A percentile compares a stretch with the other conserved stretches of the same genome.
Conservation (phyloP, 2,113 vertebrate genomes). For the Mixornis gularis region DNA sequence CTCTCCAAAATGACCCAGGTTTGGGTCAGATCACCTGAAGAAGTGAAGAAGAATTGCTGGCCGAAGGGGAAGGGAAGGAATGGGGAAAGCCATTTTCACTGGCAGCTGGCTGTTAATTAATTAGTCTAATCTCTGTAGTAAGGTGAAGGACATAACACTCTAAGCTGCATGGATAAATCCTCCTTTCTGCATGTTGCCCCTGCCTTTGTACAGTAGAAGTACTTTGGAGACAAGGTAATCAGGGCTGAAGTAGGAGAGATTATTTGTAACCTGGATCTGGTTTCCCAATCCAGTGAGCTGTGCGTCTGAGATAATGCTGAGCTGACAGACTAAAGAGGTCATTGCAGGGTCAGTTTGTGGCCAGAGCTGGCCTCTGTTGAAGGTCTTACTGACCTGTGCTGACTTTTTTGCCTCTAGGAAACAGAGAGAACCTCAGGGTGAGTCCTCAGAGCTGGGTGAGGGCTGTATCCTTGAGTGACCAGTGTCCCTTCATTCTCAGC, state of each 20-base stretch:
- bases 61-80: not conserved
- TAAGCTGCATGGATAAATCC: not conserved
- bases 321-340: not conserved
- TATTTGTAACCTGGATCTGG: not conserved
- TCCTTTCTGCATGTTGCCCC: not conserved
- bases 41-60: not conserved
- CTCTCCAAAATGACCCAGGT: not conserved
- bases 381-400: not conserved
- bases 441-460: not conserved
- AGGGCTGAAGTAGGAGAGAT: not conserved
- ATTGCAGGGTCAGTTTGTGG: not conserved
- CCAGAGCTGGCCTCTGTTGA: not conserved
- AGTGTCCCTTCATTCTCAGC: not conserved
- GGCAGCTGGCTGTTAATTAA: not conserved
- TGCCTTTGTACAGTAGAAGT: not conserved
- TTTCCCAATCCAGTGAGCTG: not conserved
- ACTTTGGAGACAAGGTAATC: not conserved
- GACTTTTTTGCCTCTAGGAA: not conserved
- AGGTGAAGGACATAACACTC: not conserved
- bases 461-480: not conserved
- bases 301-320: not conserved
- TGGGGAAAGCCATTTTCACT: not conserved
- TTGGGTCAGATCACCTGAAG: not conserved
- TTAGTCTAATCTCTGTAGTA: not conserved
- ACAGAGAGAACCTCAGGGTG: not conserved